Conservation (phyloP, 2,113 vertebrate species). For the Entosphenus tridentatus region DNA sequence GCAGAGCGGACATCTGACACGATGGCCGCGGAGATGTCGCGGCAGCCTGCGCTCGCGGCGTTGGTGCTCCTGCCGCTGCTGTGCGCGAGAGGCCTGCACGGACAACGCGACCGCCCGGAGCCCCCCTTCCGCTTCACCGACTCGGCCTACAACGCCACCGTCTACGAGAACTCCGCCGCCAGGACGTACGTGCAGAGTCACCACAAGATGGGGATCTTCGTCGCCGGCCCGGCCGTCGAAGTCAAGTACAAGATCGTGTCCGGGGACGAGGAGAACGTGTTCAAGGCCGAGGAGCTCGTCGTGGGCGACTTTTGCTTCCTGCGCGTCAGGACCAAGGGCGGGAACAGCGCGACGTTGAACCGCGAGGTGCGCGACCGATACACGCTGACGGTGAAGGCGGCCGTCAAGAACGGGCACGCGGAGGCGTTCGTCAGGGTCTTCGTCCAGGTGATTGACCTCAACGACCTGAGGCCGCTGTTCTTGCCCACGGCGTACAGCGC, state of each 20-base stretch:
- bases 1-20: too few species aligned
- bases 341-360: slow-evolving; percentile 84
- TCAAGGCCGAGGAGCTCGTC: slow-evolving; percentile 82
- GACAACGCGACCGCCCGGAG: not conserved
- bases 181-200: slow-evolving; percentile 79
- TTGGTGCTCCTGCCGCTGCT: too few species aligned
- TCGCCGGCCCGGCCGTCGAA: slow-evolving; percentile 50
- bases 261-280: slow-evolving; percentile 83
- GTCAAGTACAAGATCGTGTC: slow-evolving; percentile 85
- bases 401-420: slow-evolving; percentile 43
- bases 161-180: slow-evolving; percentile 89
- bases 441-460: slow-evolving; percentile 84
- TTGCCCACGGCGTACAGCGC: slow-evolving; percentile 87
- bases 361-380: slow-evolving; percentile 89
- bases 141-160: slow-evolving; percentile 59
- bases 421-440: slow-evolving; percentile 47
- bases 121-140: slow-evolving; percentile 49
- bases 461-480: slow-evolving; percentile 78
- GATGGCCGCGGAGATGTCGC: too few species aligned
- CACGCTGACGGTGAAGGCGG: slow-evolving; percentile 51
- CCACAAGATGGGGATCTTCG: slow-evolving; percentile 71
- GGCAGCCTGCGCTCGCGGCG: too few species aligned
- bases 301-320: slow-evolving; percentile 89
- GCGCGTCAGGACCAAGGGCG: slow-evolving; percentile 94
- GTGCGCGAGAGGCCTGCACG: too few species aligned